Evolutionary conservation across 2,888 invertebrate genomes (phyloP), one percentile per base, ranked within the genome.

Genomic region (Eilema sororculum): DNA sequence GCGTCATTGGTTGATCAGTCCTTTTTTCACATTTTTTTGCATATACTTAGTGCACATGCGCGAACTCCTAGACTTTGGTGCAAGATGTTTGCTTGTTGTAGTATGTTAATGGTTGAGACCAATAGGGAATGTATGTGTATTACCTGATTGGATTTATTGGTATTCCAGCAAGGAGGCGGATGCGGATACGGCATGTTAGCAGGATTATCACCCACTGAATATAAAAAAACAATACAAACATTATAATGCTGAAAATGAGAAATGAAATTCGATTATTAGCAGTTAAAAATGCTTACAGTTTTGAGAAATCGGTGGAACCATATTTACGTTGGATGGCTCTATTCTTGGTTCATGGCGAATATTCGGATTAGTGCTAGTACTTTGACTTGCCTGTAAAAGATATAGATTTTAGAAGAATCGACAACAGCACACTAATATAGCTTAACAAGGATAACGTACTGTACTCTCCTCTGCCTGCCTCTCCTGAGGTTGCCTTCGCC

Each of bases 81-180:
- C n/a, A n/a, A 16, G 16, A 41, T 4, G 13, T 41, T 41, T 41
- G 16, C 0, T 16, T 41, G 16, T 41, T 16, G 16, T 41, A 41
- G 41, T 37, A 41, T 13, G 41, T 12, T 37, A 33, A 33, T 28
- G 28, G 0, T 12, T 2, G 37, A 37, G 13, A 37, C 13, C 37
- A 37, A 8, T 6, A 9, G 8, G 2, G 28, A 28, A 28, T 28
- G 28, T 28, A 5, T 28, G 16, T 64, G 13, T 6, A 65, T 25
- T 87, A 95, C 95, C 91, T 95, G 94, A 83, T 95, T 95, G 16
- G 93, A 90, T 84, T 95, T 95, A 41, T 78, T 87, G 10, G 86
- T 89, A 74, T 89, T 93, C 94, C 95, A 95, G 66, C 90, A 90
- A 10, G 92, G 93, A 6, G 92, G 93, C 20, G 91, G 68, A 69